Evolutionary conservation across 1,140 invertebrate genomes (phyloP).

Genomic region (Drosophila albomicans): DNA sequence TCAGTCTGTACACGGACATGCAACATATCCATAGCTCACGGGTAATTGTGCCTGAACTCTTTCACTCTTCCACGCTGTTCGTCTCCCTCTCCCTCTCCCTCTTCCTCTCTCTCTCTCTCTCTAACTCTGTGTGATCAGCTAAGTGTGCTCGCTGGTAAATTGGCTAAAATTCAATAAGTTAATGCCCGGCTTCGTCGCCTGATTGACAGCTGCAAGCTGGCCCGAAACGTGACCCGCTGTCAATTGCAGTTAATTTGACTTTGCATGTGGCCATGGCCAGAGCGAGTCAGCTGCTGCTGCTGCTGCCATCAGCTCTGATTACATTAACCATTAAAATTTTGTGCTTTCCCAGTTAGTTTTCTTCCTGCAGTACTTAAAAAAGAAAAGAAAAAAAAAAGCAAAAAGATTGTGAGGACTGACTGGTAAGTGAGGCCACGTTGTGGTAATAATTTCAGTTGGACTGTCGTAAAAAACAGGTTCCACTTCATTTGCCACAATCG

Average conservation of each 20-base stretch:
- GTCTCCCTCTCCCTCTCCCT: neutral
- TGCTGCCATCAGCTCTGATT: constrained; percentile 49
- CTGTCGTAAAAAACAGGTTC: constrained; percentile 55
- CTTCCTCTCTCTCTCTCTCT: no score
- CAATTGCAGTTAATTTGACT: constrained; percentile 62
- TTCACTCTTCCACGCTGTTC: neutral
- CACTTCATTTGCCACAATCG: constrained; percentile 74
- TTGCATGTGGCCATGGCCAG: constrained; percentile 56
- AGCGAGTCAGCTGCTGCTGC: neutral
- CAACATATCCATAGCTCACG: constrained; percentile 51
- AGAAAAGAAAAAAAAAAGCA: neutral
- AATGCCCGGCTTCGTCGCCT: constrained; percentile 50
- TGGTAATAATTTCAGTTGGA: constrained; percentile 45
- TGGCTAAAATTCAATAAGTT: constrained; percentile 82
- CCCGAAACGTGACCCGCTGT: constrained; percentile 32
- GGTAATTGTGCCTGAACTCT: constrained; percentile 53
- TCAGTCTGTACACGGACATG: constrained; percentile 14
- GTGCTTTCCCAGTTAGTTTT: constrained; percentile 4
- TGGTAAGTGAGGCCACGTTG: constrained; percentile 4
- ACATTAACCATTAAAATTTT: constrained; percentile 55
- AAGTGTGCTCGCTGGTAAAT: constrained; percentile 66
- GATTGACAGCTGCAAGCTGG: constrained; percentile 59
- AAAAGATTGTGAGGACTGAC: no score
- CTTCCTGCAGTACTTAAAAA: neutral
- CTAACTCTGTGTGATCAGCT: constrained; percentile 30